Evolutionary conservation across 2,888 invertebrate genomes (phyloP).

Genomic region (Palloptera scutellata): DNA sequence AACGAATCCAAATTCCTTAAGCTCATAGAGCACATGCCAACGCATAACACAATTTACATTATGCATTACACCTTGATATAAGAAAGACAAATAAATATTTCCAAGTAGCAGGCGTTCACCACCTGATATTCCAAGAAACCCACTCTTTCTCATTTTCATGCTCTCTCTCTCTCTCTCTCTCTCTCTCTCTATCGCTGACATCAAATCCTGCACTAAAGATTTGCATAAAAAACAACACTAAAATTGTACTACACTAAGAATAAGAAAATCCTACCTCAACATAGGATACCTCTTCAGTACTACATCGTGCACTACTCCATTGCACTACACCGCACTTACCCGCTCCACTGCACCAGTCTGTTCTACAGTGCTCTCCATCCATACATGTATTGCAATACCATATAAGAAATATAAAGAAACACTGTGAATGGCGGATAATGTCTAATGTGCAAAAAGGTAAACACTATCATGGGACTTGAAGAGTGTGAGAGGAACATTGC

Average conservation of each 20-base stretch:
- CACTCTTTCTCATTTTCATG: too few relatives aligned
- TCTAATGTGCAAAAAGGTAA: slow-evolving; percentile 12
- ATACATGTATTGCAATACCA: too few relatives aligned
- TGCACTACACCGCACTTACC: too few relatives aligned
- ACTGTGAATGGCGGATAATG: not conserved
- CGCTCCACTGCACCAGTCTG: too few relatives aligned
- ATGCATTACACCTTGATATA: slow-evolving; percentile 5
- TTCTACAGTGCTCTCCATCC: too few relatives aligned
- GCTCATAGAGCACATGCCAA: not conserved
- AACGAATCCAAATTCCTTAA: too few relatives aligned
- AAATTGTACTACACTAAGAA: too few relatives aligned
- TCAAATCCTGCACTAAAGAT: not conserved
- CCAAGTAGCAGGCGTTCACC: not conserved
- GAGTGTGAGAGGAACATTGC: not conserved
- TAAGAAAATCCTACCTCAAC: too few relatives aligned
- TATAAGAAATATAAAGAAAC: too few relatives aligned
- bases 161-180: not conserved
- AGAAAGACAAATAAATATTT: not conserved
- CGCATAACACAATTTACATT: slow-evolving; percentile 7
- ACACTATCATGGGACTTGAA: slow-evolving; percentile 19
- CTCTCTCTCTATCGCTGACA: not conserved
- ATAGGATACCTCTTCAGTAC: too few relatives aligned
- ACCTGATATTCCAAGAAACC: slow-evolving; percentile 1
- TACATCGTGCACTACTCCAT: too few relatives aligned
- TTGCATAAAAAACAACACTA: not conserved